These are phyloP conservation scores for Dascillus cervinus DNA, from an alignment of 2,888 invertebrate species.

Conservation along the genomic window DNA sequence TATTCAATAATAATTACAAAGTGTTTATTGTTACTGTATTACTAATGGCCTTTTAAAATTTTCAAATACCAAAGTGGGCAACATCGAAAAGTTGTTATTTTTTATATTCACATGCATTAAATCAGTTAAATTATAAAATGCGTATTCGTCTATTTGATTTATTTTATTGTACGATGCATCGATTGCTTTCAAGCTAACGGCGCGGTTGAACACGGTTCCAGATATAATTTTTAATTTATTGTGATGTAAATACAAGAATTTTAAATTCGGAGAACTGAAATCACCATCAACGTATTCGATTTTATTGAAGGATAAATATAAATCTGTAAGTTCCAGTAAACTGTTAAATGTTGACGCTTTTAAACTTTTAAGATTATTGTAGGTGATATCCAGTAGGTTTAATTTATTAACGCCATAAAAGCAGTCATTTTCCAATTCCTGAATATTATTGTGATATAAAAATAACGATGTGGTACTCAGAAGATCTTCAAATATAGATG, in stretches of 20 bases:
- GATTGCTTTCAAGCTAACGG: conserved; percentile 12
- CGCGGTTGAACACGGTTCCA: conserved; percentile 11
- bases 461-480: conserved; percentile 15
- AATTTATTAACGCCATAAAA: conserved; percentile 14
- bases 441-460: conserved; percentile 19
- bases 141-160: conserved; percentile 8
- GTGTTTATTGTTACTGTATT: no score
- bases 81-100: conserved; percentile 5
- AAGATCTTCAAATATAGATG: conserved; percentile 10
- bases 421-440: conserved; percentile 13
- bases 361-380: conserved; percentile 16
- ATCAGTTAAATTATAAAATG: conserved; percentile 15
- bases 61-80: conserved; percentile 5
- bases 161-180: conserved; percentile 20
- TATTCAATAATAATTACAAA: no score
- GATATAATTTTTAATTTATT: conserved; percentile 15
- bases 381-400: conserved; percentile 17
- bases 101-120: conserved; percentile 18
- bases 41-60: conserved; percentile 4
- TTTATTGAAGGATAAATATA: conserved; percentile 21
- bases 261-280: conserved; percentile 12
- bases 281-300: conserved; percentile 18
- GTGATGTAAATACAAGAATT: conserved; percentile 20
- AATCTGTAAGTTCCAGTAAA: conserved; percentile 13
- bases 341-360: conserved; percentile 15